A percentile compares a stretch with the other conserved stretches of the same genome.
Evolutionary conservation across 2,797 vertebrate species (phyloP).

Genomic region (Pelobates cultripes): DNA sequence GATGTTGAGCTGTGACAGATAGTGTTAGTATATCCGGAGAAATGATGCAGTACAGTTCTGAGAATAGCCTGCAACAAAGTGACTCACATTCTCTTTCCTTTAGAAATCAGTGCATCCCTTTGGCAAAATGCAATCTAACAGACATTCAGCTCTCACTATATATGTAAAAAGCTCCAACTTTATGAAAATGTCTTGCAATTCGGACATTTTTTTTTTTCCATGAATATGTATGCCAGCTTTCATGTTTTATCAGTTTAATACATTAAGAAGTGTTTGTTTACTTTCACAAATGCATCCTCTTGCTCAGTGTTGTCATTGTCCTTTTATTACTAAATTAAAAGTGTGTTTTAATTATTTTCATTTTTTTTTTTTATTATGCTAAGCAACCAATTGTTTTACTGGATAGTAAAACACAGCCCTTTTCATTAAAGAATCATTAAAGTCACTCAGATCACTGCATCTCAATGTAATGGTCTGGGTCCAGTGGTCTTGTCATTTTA

Average conservation of each 20-base stretch:
- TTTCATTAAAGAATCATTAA: no score
- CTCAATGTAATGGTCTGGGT: no score
- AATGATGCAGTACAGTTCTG: slow-evolving; percentile 27
- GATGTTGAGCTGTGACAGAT: slow-evolving; percentile 45
- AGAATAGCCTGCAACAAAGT: slow-evolving; percentile 50
- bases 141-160: slow-evolving; percentile 33
- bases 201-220: background rate
- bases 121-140: slow-evolving; percentile 41
- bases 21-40: slow-evolving; percentile 41
- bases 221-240: background rate
- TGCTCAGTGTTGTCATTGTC: no score
- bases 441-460: no score
- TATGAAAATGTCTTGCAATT: slow-evolving; percentile 8
- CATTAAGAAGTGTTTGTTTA: background rate
- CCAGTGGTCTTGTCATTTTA: no score
- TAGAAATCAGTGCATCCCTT: slow-evolving; percentile 35
- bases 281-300: no score
- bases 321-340: no score
- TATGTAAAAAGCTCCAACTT: background rate
- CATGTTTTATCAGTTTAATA: background rate
- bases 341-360: no score
- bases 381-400: no score
- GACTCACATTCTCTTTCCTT: slow-evolving; percentile 29
- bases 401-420: no score
- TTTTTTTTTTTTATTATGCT: no score